A percentile compares a stretch with the other conserved stretches of the same genome.
Conservation (phyloP, 2,113 vertebrate species). For the Megaceryle maxima region DNA sequence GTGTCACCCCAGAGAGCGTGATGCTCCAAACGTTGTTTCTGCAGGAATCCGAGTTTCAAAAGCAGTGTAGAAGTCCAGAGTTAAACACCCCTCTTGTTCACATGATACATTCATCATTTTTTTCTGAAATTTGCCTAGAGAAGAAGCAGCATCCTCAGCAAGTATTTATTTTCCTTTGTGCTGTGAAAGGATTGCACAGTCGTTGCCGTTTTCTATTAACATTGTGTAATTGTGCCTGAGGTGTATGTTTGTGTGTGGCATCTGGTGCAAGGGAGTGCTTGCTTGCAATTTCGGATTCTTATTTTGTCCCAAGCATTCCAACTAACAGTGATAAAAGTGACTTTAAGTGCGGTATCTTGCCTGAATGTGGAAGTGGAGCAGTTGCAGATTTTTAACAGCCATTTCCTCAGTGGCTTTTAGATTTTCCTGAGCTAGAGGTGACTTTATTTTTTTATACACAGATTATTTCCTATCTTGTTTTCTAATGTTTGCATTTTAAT, state of each 20-base stretch:
- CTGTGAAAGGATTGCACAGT: neutral
- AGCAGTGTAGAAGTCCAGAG: accelerated
- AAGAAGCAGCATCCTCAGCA: neutral
- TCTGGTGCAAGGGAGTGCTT: neutral
- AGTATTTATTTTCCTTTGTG: neutral
- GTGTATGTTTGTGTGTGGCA: neutral
- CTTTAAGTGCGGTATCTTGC: neutral
- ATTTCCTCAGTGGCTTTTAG: neutral
- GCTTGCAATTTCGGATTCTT: neutral
- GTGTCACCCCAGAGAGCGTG: accelerated
- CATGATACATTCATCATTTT: accelerated
- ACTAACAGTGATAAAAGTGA: accelerated
- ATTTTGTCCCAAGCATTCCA: neutral
- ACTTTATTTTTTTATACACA: neutral
- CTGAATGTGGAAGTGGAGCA: neutral
- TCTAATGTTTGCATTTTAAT: neutral
- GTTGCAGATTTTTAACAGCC: neutral
- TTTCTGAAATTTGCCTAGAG: neutral
- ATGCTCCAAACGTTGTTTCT: neutral
- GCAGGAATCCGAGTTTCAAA: neutral
- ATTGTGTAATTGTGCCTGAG: neutral
- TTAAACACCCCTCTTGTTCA: neutral
- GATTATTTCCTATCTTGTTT: neutral
- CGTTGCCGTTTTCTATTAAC: accelerated
- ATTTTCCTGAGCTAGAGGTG: neutral